phyloP scores from a whole-genome alignment of 2,888 invertebrate genomes.

The Drosophila mimetica region DNA sequence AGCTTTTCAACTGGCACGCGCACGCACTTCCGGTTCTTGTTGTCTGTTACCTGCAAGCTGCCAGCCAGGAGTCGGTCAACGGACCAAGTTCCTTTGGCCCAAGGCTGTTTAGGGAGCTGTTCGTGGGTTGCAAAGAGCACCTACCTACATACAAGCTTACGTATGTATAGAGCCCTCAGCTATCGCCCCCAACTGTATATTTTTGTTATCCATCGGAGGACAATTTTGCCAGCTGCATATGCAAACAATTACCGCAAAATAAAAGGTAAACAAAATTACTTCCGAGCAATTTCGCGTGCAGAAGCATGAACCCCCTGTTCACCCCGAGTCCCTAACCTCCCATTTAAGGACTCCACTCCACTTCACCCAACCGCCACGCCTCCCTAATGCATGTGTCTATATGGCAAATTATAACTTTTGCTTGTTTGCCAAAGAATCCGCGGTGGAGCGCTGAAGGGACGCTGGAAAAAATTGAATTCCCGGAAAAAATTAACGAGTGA shows the following conservation, averaged over 20 bases:
- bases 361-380: conserved; percentile 23
- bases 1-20: conserved; percentile 60
- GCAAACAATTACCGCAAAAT: conserved; percentile 78
- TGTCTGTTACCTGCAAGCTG: conserved; percentile 46
- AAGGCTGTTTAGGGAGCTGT: conserved; percentile 58
- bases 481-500: not conserved
- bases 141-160: too few relatives aligned
- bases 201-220: conserved; percentile 64
- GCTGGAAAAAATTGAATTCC: conserved; percentile 1
- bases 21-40: conserved; percentile 74
- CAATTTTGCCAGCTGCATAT: conserved; percentile 72
- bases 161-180: not conserved
- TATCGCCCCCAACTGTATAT: conserved; percentile 17
- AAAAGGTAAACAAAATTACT: conserved; percentile 79
- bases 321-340: not conserved
- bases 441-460: not conserved
- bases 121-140: not conserved
- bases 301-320: conserved; percentile 50
- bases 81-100: conserved; percentile 31
- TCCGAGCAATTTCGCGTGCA: conserved; percentile 70
- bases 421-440: conserved; percentile 5
- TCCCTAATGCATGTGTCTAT: conserved; percentile 52
- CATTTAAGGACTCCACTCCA: conserved; percentile 3
- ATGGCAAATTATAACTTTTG: conserved; percentile 55
- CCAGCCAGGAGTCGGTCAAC: conserved; percentile 15